Conservation (phyloP, 2,797 vertebrate genomes). For the Antrozous pallidus region DNA sequence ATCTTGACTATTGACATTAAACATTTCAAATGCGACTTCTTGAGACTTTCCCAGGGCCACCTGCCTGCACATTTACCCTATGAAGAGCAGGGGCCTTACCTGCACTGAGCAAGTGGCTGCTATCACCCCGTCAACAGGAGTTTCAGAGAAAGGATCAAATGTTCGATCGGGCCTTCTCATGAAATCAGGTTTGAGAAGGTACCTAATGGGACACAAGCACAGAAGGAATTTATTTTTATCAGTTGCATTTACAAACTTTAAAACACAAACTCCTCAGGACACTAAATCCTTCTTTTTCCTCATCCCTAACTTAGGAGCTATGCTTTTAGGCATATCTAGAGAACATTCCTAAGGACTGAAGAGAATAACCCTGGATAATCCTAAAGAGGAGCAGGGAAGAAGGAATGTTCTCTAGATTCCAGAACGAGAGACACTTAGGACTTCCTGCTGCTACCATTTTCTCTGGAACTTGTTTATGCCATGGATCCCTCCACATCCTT, state of each 20-base stretch:
- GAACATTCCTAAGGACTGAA: background rate
- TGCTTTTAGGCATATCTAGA: background rate
- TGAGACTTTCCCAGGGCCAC: background rate
- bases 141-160: constrained; percentile 98
- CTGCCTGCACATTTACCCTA: background rate
- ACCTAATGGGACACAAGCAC: constrained; percentile 70
- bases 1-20: background rate
- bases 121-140: constrained; percentile 97
- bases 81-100: constrained; percentile 82
- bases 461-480: background rate
- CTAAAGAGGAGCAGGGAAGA: background rate
- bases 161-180: constrained; percentile 97
- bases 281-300: background rate
- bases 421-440: background rate
- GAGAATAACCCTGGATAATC: background rate
- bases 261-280: background rate
- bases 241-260: background rate
- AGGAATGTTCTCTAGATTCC: background rate
- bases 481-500: background rate
- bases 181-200: constrained; percentile 94
- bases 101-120: constrained; percentile 98
- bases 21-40: background rate
- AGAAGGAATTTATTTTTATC: background rate
- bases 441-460: background rate
- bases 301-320: background rate